Percentiles rank a stretch among this genome's conserved stretches.
phyloP scores from a whole-genome alignment of 2,888 invertebrate genomes.

The Laspeyria flexula region DNA sequence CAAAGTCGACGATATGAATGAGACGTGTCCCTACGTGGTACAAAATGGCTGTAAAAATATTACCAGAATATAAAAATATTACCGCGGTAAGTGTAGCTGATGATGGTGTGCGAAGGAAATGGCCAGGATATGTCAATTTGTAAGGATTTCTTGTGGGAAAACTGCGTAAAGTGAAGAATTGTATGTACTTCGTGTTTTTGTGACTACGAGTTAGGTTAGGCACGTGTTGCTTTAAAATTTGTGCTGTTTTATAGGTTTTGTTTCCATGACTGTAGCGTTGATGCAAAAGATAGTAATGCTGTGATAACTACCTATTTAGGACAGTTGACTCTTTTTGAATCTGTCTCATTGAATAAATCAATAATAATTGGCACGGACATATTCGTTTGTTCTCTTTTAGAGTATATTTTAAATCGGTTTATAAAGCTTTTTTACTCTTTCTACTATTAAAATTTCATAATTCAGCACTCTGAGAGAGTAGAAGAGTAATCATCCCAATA shows the following conservation, averaged over 20 bases:
- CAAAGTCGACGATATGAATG: constrained; percentile 56
- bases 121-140: constrained; percentile 38
- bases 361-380: no score
- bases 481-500: no score
- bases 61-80: constrained; percentile 10
- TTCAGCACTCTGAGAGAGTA: no score
- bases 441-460: no score
- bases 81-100: neutral
- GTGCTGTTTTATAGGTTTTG: neutral
- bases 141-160: constrained; percentile 22
- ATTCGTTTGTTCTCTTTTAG: no score
- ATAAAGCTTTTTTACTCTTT: no score
- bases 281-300: no score
- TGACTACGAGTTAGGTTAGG: neutral
- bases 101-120: constrained; percentile 10
- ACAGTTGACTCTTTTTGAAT: no score
- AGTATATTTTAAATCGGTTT: no score
- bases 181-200: neutral
- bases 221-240: neutral
- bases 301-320: no score
- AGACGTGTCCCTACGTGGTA: constrained; percentile 41
- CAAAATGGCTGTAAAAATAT: constrained; percentile 27
- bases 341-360: no score
- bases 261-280: no score
- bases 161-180: neutral